Percentiles rank a stretch among this genome's conserved stretches.
phyloP scores from a whole-genome alignment of 2,797 vertebrate species.

The Pantherophis alleghaniensis region DNA sequence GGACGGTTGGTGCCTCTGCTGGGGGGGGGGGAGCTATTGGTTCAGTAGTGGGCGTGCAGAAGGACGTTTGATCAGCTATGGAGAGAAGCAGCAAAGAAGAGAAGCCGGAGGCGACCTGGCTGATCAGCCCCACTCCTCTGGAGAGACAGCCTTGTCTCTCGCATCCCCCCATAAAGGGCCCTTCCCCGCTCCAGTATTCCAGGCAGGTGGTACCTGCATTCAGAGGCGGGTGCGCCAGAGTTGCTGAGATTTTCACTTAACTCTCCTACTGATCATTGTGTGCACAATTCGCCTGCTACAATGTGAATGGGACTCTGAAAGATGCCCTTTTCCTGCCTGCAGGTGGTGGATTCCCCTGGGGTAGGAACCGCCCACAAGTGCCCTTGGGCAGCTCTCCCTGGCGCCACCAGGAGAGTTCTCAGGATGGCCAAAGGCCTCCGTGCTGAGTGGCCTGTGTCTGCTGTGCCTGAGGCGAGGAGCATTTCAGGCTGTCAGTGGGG shows the following conservation, averaged over 20 bases:
- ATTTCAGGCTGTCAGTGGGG: not conserved
- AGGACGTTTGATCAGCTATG: not conserved
- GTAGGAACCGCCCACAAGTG: not conserved
- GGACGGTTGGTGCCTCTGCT: too few relatives aligned
- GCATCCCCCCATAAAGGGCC: not conserved
- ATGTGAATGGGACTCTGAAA: not conserved
- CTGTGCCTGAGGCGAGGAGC: not conserved
- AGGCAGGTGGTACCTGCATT: not conserved
- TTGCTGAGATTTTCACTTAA: too few relatives aligned
- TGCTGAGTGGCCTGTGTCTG: not conserved
- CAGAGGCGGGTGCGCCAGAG: not conserved
- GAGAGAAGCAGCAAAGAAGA: not conserved
- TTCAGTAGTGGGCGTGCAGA: not conserved
- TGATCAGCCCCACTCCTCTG: not conserved
- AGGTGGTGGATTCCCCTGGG: not conserved
- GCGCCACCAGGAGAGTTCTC: not conserved
- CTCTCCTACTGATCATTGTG: not conserved
- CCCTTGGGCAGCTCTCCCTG: not conserved
- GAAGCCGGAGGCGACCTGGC: too few relatives aligned
- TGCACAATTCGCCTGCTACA: not conserved
- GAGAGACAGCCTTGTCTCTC: not conserved
- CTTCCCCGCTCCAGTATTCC: not conserved
- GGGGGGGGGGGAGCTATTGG: too few relatives aligned
- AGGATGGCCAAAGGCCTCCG: not conserved
- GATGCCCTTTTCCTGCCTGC: not conserved